Conservation (phyloP, 2,113 vertebrate genomes). For the Aviceda subcristata region DNA sequence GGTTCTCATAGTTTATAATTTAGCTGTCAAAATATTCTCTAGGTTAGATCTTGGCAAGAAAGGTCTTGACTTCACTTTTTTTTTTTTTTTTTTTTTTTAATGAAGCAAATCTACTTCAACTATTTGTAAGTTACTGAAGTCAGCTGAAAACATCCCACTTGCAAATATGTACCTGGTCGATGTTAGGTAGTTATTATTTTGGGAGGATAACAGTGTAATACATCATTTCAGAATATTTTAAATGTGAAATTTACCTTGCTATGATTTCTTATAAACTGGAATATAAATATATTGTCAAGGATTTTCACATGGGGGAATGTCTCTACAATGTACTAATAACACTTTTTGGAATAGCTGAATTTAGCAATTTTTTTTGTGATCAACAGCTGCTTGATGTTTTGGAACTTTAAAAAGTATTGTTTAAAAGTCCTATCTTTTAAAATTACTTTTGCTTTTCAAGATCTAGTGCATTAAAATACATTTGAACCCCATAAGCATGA, state of each 20-base stretch:
- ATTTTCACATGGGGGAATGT: background rate
- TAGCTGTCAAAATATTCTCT: slow-evolving; percentile 65
- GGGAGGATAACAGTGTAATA: background rate
- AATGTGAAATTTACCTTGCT: background rate
- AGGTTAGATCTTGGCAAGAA: slow-evolving; percentile 52
- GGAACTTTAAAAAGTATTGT: background rate
- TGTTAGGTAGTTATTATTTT: background rate
- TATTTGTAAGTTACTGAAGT: slow-evolving; percentile 15
- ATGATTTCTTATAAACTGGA: background rate
- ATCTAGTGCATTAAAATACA: background rate
- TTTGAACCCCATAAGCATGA: background rate
- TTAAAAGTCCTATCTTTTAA: background rate
- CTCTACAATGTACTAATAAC: background rate
- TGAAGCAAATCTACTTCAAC: background rate
- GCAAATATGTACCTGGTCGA: background rate
- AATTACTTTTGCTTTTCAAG: background rate
- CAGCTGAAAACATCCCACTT: background rate
- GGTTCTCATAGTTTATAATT: slow-evolving; percentile 62
- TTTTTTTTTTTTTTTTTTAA: background rate
- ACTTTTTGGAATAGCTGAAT: background rate
- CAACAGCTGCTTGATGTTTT: background rate
- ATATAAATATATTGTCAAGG: background rate
- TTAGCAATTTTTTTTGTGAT: background rate
- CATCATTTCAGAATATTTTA: background rate
- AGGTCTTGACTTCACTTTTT: background rate